phyloP scores from a whole-genome alignment of 2,113 vertebrate genomes.

The Bos javanicus region DNA sequence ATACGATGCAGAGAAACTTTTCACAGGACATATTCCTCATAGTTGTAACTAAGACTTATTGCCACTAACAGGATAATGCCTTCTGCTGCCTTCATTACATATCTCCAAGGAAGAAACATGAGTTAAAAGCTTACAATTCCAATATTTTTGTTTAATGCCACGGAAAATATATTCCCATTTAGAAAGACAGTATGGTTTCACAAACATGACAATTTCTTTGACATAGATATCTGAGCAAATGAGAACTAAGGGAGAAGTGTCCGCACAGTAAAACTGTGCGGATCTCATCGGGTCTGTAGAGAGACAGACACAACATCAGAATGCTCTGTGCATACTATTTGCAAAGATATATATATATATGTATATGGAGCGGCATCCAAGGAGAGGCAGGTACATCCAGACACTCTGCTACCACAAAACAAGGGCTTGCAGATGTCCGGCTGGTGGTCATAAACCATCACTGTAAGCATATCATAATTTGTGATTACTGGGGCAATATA shows the following conservation, averaged over 20 bases:
- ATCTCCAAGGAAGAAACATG: background rate
- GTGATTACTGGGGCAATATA: conserved; percentile 61
- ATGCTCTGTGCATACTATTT: background rate
- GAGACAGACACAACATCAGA: conserved; percentile 10
- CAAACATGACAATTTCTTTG: conserved; percentile 13
- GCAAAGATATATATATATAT: background rate
- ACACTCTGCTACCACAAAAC: background rate
- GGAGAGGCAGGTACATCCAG: background rate
- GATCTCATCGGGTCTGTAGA: conserved; percentile 42
- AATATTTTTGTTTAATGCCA: background rate
- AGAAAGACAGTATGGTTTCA: background rate
- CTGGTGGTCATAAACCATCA: conserved; percentile 75
- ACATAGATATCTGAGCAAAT: conserved; percentile 34
- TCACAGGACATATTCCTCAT: background rate
- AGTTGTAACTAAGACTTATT: background rate
- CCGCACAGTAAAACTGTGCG: conserved; percentile 53
- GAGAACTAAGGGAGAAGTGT: conserved; percentile 57
- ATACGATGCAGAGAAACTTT: background rate
- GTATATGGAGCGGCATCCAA: background rate
- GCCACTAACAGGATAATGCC: background rate
- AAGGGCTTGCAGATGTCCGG: conserved; percentile 58
- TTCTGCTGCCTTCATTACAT: background rate
- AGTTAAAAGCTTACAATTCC: background rate
- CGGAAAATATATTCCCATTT: background rate
- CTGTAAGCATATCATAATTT: conserved; percentile 65